Evolutionary conservation across 2,797 vertebrate species (phyloP).

Genomic region (Crossoptilon crossoptilon): DNA sequence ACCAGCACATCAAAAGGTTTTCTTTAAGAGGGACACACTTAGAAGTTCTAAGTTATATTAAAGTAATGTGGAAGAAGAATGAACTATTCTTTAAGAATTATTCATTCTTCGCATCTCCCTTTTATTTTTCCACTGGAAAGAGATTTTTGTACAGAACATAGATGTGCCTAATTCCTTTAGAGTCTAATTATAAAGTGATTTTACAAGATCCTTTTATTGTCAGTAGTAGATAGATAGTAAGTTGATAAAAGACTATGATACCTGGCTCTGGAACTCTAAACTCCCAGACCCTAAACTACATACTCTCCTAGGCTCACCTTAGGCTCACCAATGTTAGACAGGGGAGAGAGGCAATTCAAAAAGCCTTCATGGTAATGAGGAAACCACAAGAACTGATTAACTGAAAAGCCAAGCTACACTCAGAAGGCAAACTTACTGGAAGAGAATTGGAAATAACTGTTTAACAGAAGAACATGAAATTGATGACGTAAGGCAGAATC

Average conservation of each 20-base stretch:
- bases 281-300: not conserved
- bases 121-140: not conserved
- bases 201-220: not conserved
- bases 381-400: not conserved
- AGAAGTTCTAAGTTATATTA: not conserved
- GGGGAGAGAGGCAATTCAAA: not conserved
- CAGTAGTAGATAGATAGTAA: not conserved
- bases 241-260: not conserved
- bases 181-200: not conserved
- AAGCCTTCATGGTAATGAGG: not conserved
- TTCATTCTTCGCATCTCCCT: rapidly evolving
- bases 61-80: not conserved
- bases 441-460: not conserved
- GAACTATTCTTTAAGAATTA: not conserved
- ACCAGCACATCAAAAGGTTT: not conserved
- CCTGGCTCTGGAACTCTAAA: not conserved
- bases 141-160: not conserved
- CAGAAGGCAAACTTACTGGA: not conserved
- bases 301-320: not conserved
- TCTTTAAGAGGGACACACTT: not conserved
- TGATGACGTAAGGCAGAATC: not conserved
- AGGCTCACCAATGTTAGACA: not conserved
- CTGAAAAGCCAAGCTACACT: not conserved
- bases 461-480: not conserved
- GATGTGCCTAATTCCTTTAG: not conserved